Evolutionary conservation across 2,113 vertebrate species (phyloP).

Genomic region (Rana temporaria): DNA sequence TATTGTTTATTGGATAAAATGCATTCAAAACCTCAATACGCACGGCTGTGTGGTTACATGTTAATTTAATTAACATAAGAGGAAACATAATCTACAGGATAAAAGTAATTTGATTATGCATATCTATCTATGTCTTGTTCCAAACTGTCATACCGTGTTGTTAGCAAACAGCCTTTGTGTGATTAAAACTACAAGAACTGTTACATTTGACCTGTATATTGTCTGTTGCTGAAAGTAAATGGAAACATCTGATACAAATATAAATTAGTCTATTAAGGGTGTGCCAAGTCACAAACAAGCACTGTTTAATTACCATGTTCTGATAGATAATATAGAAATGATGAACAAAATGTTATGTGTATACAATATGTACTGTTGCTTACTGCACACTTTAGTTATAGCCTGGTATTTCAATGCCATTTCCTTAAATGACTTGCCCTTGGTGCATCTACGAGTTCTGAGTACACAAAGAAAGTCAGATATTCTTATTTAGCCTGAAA

Average conservation of each 20-base stretch:
- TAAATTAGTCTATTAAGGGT: constrained; percentile 1
- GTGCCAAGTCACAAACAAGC: constrained; percentile 1
- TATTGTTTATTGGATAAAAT: constrained; percentile 21
- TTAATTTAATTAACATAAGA: constrained; percentile 2
- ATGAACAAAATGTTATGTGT: not conserved
- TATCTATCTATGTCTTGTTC: not conserved
- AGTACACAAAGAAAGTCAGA: not conserved
- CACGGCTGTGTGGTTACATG: not conserved
- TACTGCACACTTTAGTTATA: not conserved
- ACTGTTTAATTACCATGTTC: not conserved
- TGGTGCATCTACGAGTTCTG: not conserved
- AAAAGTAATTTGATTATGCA: not conserved
- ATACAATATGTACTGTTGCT: not conserved
- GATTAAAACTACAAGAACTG: not conserved
- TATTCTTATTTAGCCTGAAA: not conserved
- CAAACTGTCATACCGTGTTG: not conserved
- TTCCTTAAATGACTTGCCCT: not conserved
- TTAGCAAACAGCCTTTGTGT: not conserved
- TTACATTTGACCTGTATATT: constrained; percentile 3
- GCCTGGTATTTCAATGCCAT: no score
- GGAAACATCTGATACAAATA: not conserved
- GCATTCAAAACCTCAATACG: not conserved
- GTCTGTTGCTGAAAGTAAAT: constrained; percentile 1
- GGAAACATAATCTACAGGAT: not conserved
- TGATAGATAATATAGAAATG: not conserved